Evolutionary conservation across 2,888 invertebrate species (phyloP).

Genomic region (Micoletzkya japonica): DNA sequence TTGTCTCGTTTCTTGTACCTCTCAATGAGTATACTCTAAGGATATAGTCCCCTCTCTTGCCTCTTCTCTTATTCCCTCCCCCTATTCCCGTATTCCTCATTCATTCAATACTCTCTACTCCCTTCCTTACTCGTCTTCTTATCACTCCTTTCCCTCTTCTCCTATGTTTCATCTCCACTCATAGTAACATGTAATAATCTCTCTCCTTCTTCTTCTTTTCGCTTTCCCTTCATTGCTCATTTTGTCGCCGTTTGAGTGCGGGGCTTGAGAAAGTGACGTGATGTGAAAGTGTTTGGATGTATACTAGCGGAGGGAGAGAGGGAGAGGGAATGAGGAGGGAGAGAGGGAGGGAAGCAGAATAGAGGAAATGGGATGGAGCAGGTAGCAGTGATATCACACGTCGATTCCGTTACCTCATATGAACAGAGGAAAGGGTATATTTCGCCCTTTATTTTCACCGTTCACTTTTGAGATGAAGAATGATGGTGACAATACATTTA

Average conservation of each 20-base stretch:
- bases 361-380: not conserved
- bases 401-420: no score
- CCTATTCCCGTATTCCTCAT: constrained; percentile 1
- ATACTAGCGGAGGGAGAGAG: not conserved
- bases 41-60: not conserved
- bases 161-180: not conserved
- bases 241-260: not conserved
- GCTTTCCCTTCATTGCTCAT: not conserved
- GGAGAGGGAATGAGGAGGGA: not conserved
- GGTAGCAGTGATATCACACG: not conserved
- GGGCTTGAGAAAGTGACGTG: not conserved
- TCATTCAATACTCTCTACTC: not conserved
- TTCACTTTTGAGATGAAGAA: no score
- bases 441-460: no score
- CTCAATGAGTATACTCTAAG: no score
- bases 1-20: no score
- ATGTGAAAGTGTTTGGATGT: not conserved
- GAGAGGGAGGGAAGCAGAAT: not conserved
- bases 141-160: not conserved
- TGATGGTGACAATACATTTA: no score
- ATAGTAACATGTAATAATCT: not conserved
- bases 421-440: no score
- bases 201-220: constrained; percentile 1
- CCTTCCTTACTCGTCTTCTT: not conserved
- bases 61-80: not conserved